phyloP scores from a whole-genome alignment of 2,113 vertebrate species.

The Channa argus region DNA sequence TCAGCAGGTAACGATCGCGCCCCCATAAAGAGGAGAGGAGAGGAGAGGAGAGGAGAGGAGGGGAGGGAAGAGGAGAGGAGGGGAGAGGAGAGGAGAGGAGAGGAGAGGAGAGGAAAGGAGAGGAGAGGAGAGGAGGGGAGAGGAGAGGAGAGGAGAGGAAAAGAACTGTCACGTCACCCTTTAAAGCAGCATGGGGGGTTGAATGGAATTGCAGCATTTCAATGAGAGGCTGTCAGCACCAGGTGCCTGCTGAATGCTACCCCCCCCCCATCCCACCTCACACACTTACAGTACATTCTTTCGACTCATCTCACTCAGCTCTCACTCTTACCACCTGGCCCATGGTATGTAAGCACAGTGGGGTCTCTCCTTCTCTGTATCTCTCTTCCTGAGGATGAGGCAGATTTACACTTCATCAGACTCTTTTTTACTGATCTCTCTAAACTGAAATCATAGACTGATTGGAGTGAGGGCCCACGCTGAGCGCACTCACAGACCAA shows the following conservation, averaged over 20 bases:
- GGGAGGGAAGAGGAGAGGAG: background rate
- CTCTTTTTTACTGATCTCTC: conserved; percentile 71
- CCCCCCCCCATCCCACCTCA: conserved; percentile 28
- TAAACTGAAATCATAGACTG: conserved; percentile 53
- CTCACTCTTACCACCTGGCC: conserved; percentile 72
- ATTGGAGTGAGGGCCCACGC: conserved; percentile 67
- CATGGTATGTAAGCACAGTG: conserved; percentile 61
- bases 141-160: conserved; percentile 26
- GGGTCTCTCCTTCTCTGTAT: conserved; percentile 60
- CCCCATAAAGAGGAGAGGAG: conserved; percentile 18
- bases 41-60: conserved; percentile 4
- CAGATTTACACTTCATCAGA: conserved; percentile 65
- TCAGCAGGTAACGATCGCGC: conserved; percentile 72
- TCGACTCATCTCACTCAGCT: conserved; percentile 55
- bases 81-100: conserved; percentile 27
- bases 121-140: conserved; percentile 13
- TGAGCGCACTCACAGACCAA: conserved; percentile 62
- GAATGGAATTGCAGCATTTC: conserved; percentile 63
- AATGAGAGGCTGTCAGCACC: conserved; percentile 74
- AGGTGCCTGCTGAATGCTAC: conserved; percentile 73
- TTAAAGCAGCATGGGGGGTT: conserved; percentile 57
- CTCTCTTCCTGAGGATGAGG: conserved; percentile 45
- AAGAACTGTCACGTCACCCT: conserved; percentile 65
- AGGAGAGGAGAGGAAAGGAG: conserved; percentile 13
- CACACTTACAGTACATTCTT: background rate